Percentiles rank a stretch among this genome's conserved stretches.
Evolutionary conservation across 1,140 invertebrate genomes (phyloP).

Genomic region (Drosophila pseudoobscura): DNA sequence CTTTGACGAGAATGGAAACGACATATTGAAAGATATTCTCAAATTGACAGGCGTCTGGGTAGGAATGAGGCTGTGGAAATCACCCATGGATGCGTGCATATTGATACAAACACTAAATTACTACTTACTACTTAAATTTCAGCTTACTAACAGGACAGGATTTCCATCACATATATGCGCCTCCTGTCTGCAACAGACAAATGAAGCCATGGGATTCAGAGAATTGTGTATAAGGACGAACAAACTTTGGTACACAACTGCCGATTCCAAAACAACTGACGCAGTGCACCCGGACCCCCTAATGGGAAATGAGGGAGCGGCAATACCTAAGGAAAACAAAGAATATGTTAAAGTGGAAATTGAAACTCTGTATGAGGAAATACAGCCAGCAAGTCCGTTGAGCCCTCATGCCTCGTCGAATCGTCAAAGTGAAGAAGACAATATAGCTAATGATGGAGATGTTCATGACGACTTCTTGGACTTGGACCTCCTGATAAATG

Average conservation of each 20-base stretch:
- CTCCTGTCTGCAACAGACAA: slow-evolving; percentile 31
- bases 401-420: too few relatives aligned
- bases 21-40: slow-evolving; percentile 14
- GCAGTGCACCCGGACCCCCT: slow-evolving; percentile 3
- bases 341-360: slow-evolving; percentile 4
- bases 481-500: too few relatives aligned
- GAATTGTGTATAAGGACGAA: slow-evolving; percentile 33
- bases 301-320: too few relatives aligned
- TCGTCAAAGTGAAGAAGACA: too few relatives aligned
- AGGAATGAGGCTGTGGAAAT: background rate
- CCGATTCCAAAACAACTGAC: too few relatives aligned
- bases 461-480: too few relatives aligned
- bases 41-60: slow-evolving; percentile 25
- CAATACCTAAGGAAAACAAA: background rate
- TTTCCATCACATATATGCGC: slow-evolving; percentile 38
- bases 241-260: background rate
- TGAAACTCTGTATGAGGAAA: background rate
- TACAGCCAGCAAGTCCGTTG: background rate
- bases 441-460: too few relatives aligned
- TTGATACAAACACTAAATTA: background rate
- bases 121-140: background rate
- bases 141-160: slow-evolving; percentile 5
- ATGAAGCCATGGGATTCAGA: slow-evolving; percentile 41
- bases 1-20: slow-evolving; percentile 2
- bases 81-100: too few relatives aligned